These are phyloP conservation scores for Ophioderma brevispina DNA, from an alignment of 35 echinoderm and acorn worm species.

Conservation along the genomic window DNA sequence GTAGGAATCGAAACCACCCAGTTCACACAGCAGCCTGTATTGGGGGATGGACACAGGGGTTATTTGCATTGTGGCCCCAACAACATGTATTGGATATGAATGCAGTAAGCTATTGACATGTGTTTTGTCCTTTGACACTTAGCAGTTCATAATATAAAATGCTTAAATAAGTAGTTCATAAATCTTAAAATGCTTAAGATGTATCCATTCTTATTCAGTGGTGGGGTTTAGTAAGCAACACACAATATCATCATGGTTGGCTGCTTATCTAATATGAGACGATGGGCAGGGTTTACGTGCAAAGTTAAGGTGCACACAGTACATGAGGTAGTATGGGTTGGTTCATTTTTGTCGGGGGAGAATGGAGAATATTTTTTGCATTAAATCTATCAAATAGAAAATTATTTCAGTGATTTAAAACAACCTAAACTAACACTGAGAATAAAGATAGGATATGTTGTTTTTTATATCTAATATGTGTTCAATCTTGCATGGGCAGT, in stretches of 20 bases:
- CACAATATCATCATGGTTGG: background rate
- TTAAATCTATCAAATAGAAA: too few relatives aligned
- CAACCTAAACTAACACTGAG: too few relatives aligned
- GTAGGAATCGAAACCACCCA: constrained; percentile 46
- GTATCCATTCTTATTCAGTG: background rate
- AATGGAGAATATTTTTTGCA: too few relatives aligned
- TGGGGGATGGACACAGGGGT: constrained; percentile 91
- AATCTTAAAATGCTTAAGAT: background rate
- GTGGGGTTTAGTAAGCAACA: background rate
- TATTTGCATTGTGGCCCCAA: constrained; percentile 74
- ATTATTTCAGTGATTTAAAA: background rate
- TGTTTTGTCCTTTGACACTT: too few relatives aligned
- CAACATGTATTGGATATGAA: constrained; percentile 65
- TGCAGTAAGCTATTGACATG: too few relatives aligned
- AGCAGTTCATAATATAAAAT: too few relatives aligned
- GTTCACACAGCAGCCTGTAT: constrained; percentile 40
- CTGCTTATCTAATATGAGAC: background rate
- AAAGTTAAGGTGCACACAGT: too few relatives aligned
- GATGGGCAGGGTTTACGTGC: background rate
- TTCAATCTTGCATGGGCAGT: too few relatives aligned
- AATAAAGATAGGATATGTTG: background rate
- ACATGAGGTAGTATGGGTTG: too few relatives aligned
- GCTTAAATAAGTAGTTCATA: background rate
- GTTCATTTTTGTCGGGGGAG: too few relatives aligned
- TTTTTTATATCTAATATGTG: background rate